These are phyloP conservation scores for Psilopsiagon aurifrons DNA, from an alignment of 2,113 vertebrate species.

Conservation along the genomic window DNA sequence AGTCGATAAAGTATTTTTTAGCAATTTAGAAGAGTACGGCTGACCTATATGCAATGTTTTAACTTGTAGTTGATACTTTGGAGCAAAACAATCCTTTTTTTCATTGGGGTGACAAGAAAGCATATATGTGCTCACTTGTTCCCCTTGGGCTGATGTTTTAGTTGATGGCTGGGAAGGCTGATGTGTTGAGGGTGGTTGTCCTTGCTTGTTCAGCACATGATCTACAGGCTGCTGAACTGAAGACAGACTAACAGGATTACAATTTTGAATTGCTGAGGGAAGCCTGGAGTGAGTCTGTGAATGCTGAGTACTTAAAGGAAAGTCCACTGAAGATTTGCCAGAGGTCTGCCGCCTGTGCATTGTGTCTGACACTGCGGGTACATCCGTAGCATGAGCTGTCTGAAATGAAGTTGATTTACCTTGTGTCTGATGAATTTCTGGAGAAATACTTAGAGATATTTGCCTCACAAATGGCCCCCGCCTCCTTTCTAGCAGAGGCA, in stretches of 20 bases:
- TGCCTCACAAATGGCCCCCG: slow-evolving; percentile 92
- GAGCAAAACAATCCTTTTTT: slow-evolving; percentile 79
- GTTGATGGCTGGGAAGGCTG: slow-evolving; percentile 72
- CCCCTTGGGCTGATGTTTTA: slow-evolving; percentile 69
- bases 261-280: slow-evolving; percentile 60
- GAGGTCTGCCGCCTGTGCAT: slow-evolving; percentile 74
- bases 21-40: slow-evolving; percentile 75
- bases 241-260: slow-evolving; percentile 74
- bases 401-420: slow-evolving; percentile 76
- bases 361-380: slow-evolving; percentile 51
- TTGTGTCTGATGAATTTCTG: slow-evolving; percentile 82
- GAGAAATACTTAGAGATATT: slow-evolving; percentile 92
- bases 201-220: slow-evolving; percentile 77
- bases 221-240: slow-evolving; percentile 74
- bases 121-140: not conserved
- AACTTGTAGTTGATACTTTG: slow-evolving; percentile 92
- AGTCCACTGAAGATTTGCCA: slow-evolving; percentile 39
- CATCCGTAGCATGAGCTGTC: slow-evolving; percentile 62
- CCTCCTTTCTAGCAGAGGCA: slow-evolving; percentile 93
- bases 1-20: slow-evolving; percentile 74
- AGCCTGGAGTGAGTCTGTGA: slow-evolving; percentile 38
- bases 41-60: slow-evolving; percentile 77
- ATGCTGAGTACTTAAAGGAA: slow-evolving; percentile 54
- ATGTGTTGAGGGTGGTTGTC: slow-evolving; percentile 73
- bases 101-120: slow-evolving; percentile 38